These are phyloP conservation scores for Ferrisia virgata DNA, from an alignment of 2,888 invertebrate species.

Conservation along the genomic window DNA sequence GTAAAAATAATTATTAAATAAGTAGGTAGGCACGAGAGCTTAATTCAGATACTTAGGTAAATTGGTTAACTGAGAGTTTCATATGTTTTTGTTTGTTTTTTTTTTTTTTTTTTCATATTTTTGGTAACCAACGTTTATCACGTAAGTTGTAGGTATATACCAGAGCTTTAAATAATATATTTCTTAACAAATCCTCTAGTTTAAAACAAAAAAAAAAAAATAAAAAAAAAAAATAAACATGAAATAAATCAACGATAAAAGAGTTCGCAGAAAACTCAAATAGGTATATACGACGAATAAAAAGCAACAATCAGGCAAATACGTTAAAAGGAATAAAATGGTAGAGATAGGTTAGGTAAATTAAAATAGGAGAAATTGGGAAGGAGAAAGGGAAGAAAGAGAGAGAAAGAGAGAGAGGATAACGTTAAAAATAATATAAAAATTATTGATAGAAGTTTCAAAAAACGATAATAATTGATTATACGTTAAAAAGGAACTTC, in stretches of 20 bases:
- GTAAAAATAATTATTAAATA: background rate
- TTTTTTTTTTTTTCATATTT: background rate
- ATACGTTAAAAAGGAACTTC: slow-evolving; percentile 26
- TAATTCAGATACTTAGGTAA: background rate
- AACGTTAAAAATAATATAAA: background rate
- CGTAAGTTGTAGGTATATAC: background rate
- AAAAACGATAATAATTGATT: background rate
- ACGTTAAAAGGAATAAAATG: background rate
- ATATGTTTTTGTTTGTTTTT: background rate
- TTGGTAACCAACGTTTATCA: slow-evolving; percentile 26
- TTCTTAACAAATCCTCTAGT: background rate
- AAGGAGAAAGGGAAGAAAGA: background rate
- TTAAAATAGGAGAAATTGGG: too few species aligned
- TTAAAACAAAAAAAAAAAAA: background rate
- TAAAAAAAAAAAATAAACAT: background rate
- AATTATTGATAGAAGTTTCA: slow-evolving; percentile 17
- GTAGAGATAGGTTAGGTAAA: too few species aligned
- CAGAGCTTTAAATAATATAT: background rate
- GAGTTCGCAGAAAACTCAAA: background rate
- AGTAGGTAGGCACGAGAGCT: background rate
- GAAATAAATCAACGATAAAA: background rate
- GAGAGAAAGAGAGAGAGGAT: too few species aligned
- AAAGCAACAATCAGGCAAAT: background rate
- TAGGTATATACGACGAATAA: background rate
- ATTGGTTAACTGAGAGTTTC: slow-evolving; percentile 4